These are phyloP conservation scores for Spea hammondii DNA, from an alignment of 2,797 vertebrate species.

Conservation along the genomic window DNA sequence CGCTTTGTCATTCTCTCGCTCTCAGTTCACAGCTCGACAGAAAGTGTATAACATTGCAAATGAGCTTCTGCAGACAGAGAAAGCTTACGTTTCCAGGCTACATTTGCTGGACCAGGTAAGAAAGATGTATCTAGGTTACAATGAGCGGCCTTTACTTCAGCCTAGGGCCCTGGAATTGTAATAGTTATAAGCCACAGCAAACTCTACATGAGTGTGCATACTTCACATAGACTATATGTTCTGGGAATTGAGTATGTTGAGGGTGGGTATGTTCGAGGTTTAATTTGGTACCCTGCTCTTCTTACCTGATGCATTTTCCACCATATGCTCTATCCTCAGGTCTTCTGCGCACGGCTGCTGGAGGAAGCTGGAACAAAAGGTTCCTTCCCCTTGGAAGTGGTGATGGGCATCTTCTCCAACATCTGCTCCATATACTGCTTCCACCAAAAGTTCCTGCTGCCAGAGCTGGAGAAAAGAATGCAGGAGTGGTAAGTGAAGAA, in stretches of 20 bases:
- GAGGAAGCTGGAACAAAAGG: constrained; percentile 82
- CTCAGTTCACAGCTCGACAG: constrained; percentile 82
- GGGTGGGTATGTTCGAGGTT: no score
- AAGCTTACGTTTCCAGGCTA: constrained; percentile 83
- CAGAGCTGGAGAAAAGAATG: constrained; percentile 89
- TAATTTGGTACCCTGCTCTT: no score
- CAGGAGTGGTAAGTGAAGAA: constrained; percentile 81
- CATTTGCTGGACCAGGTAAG: constrained; percentile 85
- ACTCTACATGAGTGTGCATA: no score
- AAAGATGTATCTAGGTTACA: no score
- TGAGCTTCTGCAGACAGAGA: constrained; percentile 87
- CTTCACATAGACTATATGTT: no score
- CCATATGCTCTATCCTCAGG: constrained; percentile 57
- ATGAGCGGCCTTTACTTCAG: background rate
- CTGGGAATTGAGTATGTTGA: no score
- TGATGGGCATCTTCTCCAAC: constrained; percentile 90
- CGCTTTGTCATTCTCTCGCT: constrained; percentile 27
- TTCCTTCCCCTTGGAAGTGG: constrained; percentile 83
- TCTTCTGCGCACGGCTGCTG: constrained; percentile 83
- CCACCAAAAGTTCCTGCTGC: constrained; percentile 89
- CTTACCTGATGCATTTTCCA: no score
- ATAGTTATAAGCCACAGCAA: no score
- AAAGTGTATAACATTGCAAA: constrained; percentile 89
- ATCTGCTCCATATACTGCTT: constrained; percentile 92
- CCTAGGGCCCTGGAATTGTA: no score